A percentile compares a stretch with the other conserved stretches of the same genome.
phyloP scores from a whole-genome alignment of 2,888 invertebrate species.

The Amiota mariae region DNA sequence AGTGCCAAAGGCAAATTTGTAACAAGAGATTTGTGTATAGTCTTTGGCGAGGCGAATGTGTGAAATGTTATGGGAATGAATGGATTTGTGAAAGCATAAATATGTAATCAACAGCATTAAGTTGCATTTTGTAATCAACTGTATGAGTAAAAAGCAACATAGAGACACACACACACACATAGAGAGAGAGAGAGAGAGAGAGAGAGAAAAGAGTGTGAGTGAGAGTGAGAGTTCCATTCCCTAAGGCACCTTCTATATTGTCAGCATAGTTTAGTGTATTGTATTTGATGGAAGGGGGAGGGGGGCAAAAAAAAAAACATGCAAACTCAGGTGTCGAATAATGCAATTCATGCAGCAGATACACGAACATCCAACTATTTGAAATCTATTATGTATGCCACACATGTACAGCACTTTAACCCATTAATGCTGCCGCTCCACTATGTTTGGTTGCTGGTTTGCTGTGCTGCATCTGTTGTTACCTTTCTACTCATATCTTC shows the following conservation, averaged over 20 bases:
- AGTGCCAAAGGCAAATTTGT: neutral
- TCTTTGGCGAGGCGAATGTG: neutral
- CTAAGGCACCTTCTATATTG: neutral
- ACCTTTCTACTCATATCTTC: too few species aligned
- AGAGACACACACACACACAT: constrained; percentile 38
- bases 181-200: constrained; percentile 1
- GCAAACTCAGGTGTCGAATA: constrained; percentile 59
- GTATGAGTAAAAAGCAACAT: constrained; percentile 38
- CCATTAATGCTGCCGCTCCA: constrained; percentile 58
- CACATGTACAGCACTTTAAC: constrained; percentile 65
- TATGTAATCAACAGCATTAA: constrained; percentile 64
- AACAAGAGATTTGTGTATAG: neutral
- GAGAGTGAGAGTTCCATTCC: too few species aligned
- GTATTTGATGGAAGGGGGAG: constrained; percentile 50
- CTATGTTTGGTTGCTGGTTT: constrained; percentile 31
- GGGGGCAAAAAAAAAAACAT: too few species aligned
- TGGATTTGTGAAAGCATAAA: constrained; percentile 33
- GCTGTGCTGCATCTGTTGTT: constrained; percentile 44
- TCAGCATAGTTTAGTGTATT: neutral
- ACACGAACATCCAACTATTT: constrained; percentile 23
- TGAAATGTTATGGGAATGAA: neutral
- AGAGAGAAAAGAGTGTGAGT: neutral
- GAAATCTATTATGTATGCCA: constrained; percentile 65
- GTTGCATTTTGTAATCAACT: constrained; percentile 64
- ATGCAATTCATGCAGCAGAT: constrained; percentile 57